Evolutionary conservation across 2,888 invertebrate genomes (phyloP), one percentile per base, ranked within the genome.

Genomic region (Blastobasis lacticolella): DNA sequence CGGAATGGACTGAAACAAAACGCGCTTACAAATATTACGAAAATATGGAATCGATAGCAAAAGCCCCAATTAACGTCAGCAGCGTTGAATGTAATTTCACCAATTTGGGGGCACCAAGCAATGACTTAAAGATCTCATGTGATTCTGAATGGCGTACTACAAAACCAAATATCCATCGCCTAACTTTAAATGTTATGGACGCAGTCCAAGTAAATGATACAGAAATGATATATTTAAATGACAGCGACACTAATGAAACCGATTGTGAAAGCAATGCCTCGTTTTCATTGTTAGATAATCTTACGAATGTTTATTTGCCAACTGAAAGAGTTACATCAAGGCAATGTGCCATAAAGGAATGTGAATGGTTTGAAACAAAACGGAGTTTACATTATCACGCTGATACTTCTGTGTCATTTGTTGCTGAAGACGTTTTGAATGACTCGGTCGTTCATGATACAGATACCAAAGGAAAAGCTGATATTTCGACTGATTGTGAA

Each of bases 341-440:
- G 23, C 23, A 23, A 23, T 23, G 23, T 23, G 23, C 23, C 1
- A 23, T 23, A 23, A 23, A 23, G 23, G 23, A 54, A 10, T 53
- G 54, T 50, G 61, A 63, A 42, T 61, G 60, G 63, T 49, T 54
- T 10, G 9, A 43, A 6, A 49, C 54, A 6, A 51, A 51, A 37
- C 10, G 37, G 4, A 38, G 8, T 38, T 38, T 49, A 37, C 44
- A 41, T 10, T n/a, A 38, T 6, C 8, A 38, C 23, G 10, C 38
- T 37, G 4, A n/a, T 44, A 10, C 38, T 23, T 23, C 23, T 23
- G 23, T 23, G 23, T 23, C 23, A 23, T 23, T 3, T 23, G 23
- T 23, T 23, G 23, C 23, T 23, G 23, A 23, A 23, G 49, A 48
- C 36, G 10, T 9, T 48, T 40, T 48, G 10, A 5, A 10, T 41